These are phyloP conservation scores for Planococcus citri DNA, from an alignment of 1,140 invertebrate species.

Conservation along the genomic window DNA sequence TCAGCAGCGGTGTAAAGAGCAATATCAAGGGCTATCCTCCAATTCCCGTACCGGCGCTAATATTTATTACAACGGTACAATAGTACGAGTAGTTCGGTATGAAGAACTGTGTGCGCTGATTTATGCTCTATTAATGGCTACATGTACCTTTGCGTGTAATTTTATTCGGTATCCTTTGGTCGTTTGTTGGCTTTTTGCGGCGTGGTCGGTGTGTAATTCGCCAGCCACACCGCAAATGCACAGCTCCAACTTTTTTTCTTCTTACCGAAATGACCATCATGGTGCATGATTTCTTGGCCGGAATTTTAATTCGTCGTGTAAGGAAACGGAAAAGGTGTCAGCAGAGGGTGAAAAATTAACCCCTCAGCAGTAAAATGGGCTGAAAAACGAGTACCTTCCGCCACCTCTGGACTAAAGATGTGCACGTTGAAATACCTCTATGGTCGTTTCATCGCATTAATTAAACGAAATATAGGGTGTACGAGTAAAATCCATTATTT, in stretches of 20 bases:
- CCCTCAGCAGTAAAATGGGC: too few species aligned
- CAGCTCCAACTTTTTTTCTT: too few species aligned
- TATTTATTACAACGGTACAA: background rate
- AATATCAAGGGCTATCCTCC: background rate
- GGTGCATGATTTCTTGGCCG: too few species aligned
- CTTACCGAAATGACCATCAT: too few species aligned
- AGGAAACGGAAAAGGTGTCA: too few species aligned
- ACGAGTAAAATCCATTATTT: slow-evolving; percentile 7
- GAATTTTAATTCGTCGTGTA: too few species aligned
- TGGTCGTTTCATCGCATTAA: background rate
- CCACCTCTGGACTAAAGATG: too few species aligned
- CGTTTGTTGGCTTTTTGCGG: background rate
- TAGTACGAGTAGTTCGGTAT: background rate
- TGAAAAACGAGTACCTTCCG: too few species aligned
- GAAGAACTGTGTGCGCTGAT: background rate
- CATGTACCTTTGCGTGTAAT: background rate
- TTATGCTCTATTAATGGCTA: slow-evolving; percentile 5
- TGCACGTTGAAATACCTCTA: too few species aligned
- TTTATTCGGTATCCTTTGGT: background rate
- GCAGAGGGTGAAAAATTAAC: too few species aligned
- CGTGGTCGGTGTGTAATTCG: background rate
- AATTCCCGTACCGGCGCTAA: background rate
- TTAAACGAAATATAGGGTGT: background rate
- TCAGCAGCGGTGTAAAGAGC: too few species aligned
- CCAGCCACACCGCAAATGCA: too few species aligned